Evolutionary conservation across 2,113 vertebrate genomes (phyloP).

Genomic region (Australoheros scitulus): DNA sequence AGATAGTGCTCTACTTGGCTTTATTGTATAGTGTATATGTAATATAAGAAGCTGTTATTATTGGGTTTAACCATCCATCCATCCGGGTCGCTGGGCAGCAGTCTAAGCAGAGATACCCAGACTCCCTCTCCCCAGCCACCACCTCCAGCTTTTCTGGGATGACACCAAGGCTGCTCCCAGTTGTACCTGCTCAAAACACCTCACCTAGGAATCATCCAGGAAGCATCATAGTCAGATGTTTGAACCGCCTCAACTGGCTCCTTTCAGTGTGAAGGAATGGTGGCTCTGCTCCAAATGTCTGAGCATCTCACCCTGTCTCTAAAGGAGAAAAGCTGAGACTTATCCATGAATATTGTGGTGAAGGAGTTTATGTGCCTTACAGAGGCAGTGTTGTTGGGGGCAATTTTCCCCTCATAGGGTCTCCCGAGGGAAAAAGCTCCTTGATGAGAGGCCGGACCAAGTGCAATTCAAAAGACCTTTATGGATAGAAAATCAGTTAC

Average conservation of each 20-base stretch:
- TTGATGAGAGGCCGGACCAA: neutral
- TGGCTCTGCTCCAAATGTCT: too few relatives aligned
- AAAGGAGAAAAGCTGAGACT: too few relatives aligned
- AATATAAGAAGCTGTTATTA: neutral
- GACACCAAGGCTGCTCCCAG: neutral
- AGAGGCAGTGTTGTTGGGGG: neutral
- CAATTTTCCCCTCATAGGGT: neutral
- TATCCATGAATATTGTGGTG: too few relatives aligned
- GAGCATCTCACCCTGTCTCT: too few relatives aligned
- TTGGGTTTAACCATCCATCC: neutral
- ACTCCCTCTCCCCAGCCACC: neutral
- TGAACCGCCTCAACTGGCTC: neutral
- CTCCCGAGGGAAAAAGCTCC: neutral
- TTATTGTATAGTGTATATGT: neutral
- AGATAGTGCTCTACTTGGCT: neutral
- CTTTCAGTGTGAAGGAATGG: too few relatives aligned
- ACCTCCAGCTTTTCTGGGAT: neutral
- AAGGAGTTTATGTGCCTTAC: too few relatives aligned
- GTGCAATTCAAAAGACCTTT: too few relatives aligned
- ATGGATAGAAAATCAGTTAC: neutral
- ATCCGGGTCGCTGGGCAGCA: neutral
- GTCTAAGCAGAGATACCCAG: neutral
- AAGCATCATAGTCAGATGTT: neutral
- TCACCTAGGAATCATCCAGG: neutral
- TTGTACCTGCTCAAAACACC: rapidly evolving